Evolutionary conservation across 2,797 vertebrate genomes (phyloP).

Genomic region (Poeciliopsis paucimaculata): DNA sequence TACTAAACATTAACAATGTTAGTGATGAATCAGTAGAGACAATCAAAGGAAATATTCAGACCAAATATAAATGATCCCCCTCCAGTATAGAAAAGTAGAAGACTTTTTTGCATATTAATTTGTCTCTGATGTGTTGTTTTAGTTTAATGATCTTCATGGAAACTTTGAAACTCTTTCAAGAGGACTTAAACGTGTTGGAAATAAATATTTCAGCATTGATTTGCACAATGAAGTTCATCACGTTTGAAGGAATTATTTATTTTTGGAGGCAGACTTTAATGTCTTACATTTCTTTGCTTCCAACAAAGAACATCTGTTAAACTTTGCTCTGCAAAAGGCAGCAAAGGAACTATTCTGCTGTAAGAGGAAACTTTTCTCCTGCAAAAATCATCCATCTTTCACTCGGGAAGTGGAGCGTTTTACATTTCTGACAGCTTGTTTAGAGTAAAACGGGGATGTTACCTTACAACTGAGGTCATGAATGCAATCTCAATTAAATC

Average conservation of each 20-base stretch:
- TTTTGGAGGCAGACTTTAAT: neutral
- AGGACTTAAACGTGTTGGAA: neutral
- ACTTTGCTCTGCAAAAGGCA: conserved; percentile 7
- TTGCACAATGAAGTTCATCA: neutral
- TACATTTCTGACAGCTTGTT: conserved; percentile 54
- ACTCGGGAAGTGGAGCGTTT: conserved; percentile 54
- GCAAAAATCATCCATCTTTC: conserved; percentile 34
- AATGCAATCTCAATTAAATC: neutral
- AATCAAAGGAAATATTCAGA: neutral
- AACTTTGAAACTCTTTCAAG: neutral
- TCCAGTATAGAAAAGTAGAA: neutral
- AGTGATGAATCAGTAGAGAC: neutral
- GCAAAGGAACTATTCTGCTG: conserved; percentile 23
- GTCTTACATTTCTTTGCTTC: conserved; percentile 7
- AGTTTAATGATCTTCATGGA: neutral
- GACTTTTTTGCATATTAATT: neutral
- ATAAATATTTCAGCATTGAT: neutral
- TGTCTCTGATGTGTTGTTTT: neutral
- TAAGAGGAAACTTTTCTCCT: conserved; percentile 14
- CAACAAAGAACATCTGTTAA: conserved; percentile 21
- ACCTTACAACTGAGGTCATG: conserved; percentile 2
- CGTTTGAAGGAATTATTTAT: neutral
- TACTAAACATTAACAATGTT: neutral
- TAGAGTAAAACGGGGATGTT: conserved; percentile 24
- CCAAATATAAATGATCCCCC: neutral